Evolutionary conservation across 2,797 vertebrate species (phyloP).

Genomic region (Ptychobarbus kaznakovi): DNA sequence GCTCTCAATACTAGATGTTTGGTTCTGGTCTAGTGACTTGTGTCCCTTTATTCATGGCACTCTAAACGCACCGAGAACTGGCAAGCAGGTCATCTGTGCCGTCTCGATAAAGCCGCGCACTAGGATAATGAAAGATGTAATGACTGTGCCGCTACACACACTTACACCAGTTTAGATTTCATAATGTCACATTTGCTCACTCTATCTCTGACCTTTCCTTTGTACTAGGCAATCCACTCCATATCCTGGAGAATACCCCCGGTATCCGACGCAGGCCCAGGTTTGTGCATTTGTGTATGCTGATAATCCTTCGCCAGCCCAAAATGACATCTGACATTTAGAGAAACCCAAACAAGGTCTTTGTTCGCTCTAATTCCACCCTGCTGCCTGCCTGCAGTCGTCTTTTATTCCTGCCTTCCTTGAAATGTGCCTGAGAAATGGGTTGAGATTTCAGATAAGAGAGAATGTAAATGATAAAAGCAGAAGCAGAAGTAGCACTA

Average conservation of each 20-base stretch:
- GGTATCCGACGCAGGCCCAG: conserved; percentile 5
- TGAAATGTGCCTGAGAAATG: conserved; percentile 57
- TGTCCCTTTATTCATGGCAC: conserved; percentile 56
- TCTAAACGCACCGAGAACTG: conserved; percentile 31
- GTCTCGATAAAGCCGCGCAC: conserved; percentile 9
- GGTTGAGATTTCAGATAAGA: conserved; percentile 63
- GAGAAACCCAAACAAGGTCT: conserved; percentile 58
- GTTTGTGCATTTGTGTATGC: conserved; percentile 31
- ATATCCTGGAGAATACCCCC: conserved; percentile 61
- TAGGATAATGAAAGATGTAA: conserved; percentile 20
- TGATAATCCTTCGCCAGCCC: conserved; percentile 41
- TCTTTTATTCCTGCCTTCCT: conserved; percentile 45
- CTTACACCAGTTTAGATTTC: conserved; percentile 67
- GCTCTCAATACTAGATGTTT: conserved; percentile 21
- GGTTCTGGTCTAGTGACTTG: conserved; percentile 25
- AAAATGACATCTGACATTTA: conserved; percentile 62
- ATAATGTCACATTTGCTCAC: conserved; percentile 72
- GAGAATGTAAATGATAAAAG: conserved; percentile 22
- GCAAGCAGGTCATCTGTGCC: conserved; percentile 45
- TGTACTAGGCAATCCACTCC: conserved; percentile 65
- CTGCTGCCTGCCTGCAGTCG: conserved; percentile 35
- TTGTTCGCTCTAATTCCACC: conserved; percentile 48
- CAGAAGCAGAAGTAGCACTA: background rate
- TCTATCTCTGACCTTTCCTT: conserved; percentile 73
- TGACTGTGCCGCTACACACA: conserved; percentile 28